Conservation (phyloP, 2,797 vertebrate genomes). For the Pseudomugil gertrudae region DNA sequence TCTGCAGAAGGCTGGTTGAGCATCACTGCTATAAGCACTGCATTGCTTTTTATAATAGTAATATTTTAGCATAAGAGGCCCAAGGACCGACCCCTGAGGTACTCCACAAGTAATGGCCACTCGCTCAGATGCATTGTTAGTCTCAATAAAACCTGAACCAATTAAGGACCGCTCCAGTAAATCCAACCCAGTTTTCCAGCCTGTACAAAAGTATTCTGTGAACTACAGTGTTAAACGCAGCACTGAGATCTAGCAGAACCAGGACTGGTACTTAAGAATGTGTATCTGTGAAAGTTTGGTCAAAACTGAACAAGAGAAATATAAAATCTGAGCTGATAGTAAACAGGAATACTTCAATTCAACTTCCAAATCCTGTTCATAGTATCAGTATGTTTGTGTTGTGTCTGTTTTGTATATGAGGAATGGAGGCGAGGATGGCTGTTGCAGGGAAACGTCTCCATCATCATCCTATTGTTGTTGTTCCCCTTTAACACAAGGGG, state of each 20-base stretch:
- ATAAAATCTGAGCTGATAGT: conserved; percentile 5
- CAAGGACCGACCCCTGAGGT: too few relatives aligned
- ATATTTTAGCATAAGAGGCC: too few relatives aligned
- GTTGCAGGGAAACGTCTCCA: conserved; percentile 28
- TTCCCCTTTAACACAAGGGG: conserved; percentile 17
- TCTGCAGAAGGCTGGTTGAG: conserved; percentile 34
- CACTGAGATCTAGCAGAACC: too few relatives aligned
- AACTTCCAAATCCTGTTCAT: background rate
- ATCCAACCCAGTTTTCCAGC: too few relatives aligned
- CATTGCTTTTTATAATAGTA: conserved; percentile 4
- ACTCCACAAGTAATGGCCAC: too few relatives aligned
- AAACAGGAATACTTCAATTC: background rate
- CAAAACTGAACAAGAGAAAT: conserved; percentile 7
- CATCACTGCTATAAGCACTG: conserved; percentile 22
- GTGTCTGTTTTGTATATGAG: conserved; percentile 15
- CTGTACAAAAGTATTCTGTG: too few relatives aligned
- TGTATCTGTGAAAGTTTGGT: conserved; percentile 18
- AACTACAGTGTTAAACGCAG: too few relatives aligned
- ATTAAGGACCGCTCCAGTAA: too few relatives aligned
- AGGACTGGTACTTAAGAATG: too few relatives aligned
- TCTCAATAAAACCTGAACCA: too few relatives aligned
- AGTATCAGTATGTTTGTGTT: too few relatives aligned
- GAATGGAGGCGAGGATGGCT: conserved; percentile 55
- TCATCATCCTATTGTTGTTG: conserved; percentile 14
- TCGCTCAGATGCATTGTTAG: too few relatives aligned